A percentile compares a stretch with the other conserved stretches of the same genome.
Conservation (phyloP, 1,140 invertebrate species). For the Elysia chlorotica region DNA sequence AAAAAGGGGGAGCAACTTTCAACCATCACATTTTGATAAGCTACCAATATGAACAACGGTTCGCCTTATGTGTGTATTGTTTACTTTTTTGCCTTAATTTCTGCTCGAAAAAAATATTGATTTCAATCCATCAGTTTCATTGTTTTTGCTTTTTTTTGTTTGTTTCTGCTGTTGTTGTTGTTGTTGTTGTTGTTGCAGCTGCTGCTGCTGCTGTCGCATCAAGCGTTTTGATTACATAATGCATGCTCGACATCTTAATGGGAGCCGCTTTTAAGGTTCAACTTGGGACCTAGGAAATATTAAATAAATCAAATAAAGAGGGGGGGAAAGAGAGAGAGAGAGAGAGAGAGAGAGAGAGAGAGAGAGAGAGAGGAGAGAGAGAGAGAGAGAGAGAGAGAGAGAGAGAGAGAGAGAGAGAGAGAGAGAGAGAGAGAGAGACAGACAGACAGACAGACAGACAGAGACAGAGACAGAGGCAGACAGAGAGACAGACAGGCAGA, state of each 20-base stretch:
- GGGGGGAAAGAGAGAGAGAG: conserved; percentile 15
- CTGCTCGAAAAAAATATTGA: too few species aligned
- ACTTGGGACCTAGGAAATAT: too few species aligned
- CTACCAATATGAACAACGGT: too few species aligned
- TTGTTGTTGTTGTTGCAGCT: background rate
- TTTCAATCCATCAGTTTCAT: too few species aligned
- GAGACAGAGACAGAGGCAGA: background rate
- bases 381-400: conserved; percentile 3
- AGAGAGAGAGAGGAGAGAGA: background rate
- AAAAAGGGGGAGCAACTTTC: too few species aligned
- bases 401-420: conserved; percentile 21
- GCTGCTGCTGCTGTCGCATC: too few species aligned
- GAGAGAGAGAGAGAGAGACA: conserved; percentile 16
- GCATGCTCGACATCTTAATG: background rate
- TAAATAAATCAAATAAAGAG: conserved; percentile 11
- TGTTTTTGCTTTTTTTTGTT: too few species aligned
- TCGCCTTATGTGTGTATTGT: too few species aligned
- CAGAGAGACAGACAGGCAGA: background rate
- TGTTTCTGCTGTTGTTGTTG: too few species aligned
- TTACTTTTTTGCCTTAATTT: too few species aligned
- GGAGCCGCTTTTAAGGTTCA: too few species aligned
- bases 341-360: conserved; percentile 22
- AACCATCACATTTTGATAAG: too few species aligned
- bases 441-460: background rate
- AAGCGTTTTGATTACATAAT: background rate